Evolutionary conservation across 2,797 vertebrate genomes (phyloP), one percentile per base, ranked within the genome.

Genomic region (Lepus townsendii): DNA sequence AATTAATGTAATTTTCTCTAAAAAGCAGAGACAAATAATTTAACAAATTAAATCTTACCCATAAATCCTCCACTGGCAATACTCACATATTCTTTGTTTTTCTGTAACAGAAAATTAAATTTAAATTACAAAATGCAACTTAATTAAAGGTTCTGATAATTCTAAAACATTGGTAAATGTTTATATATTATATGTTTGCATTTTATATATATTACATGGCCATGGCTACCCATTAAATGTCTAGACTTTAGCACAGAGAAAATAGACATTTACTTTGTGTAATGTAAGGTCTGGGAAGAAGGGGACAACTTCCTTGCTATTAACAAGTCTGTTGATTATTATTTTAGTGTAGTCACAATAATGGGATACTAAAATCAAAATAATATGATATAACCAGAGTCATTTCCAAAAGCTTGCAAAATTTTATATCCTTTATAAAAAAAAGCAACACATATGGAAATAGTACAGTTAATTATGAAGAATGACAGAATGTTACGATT

Each of bases 41-140:
- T 82, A 95, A 89, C 88, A 96, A 88, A 95, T 91, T 52, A 93
- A 83, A 89, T 96, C 99, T 99, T 98, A 99, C 99, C 99, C 99
- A 99, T 99, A 97, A 99, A 99, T 83, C 99, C 99, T 96, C 99
- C 99, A 98, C 99, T 99, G 91, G 99, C 99, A 95, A 99, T 99
- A 98, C 99, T 99, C 97, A 99, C 99, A 14, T 99, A 99, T 95
- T 99, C 99, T 98, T 99, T 99, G 98, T 99, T 99, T 99, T 99
- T 99, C 99, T 99, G 98, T 69, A 98, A 98, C 11, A 97, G 91
- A 98, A 97, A 94, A 92, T 32, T 95, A 63, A 96, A 94, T 77
- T 68, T 42, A 69, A 88, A 94, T 97, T 91, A 93, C 24, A 78
- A 95, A 94, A 63, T 71, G 47, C 4, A 71, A 79, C 66, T 63